phyloP scores from a whole-genome alignment of 2,113 vertebrate species.

The Periophthalmus modestus region DNA sequence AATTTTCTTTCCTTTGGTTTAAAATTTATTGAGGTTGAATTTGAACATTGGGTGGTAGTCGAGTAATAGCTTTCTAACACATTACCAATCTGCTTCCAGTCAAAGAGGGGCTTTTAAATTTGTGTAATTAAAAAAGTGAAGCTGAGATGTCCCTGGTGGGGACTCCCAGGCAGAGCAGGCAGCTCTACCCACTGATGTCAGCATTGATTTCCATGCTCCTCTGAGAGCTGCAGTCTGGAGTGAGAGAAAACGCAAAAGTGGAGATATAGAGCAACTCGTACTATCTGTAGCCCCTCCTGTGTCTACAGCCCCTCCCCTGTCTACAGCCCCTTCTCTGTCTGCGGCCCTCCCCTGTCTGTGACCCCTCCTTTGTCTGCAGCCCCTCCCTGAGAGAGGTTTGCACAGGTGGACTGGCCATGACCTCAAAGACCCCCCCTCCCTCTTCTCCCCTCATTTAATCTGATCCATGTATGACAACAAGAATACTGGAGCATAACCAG shows the following conservation, averaged over 20 bases:
- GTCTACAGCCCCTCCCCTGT: too few species aligned
- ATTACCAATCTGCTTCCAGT: conserved; percentile 60
- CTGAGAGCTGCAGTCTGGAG: conserved; percentile 64
- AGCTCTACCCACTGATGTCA: conserved; percentile 50
- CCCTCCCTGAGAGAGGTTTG: conserved; percentile 41
- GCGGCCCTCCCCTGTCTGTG: too few species aligned
- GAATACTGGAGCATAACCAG: neutral
- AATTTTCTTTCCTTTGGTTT: conserved; percentile 54
- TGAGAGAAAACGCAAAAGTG: conserved; percentile 72
- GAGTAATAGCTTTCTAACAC: conserved; percentile 51
- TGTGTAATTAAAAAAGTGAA: conserved; percentile 59
- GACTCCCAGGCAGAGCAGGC: conserved; percentile 30
- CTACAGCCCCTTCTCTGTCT: too few species aligned
- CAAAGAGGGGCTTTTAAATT: conserved; percentile 56
- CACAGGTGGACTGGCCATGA: conserved; percentile 49
- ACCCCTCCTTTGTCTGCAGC: too few species aligned
- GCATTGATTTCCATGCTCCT: conserved; percentile 68
- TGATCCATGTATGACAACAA: conserved; percentile 39
- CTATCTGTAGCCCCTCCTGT: conserved; percentile 47
- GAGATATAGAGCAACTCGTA: conserved; percentile 63
- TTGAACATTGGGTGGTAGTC: conserved; percentile 50
- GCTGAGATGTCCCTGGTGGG: conserved; percentile 40
- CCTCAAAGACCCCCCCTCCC: conserved; percentile 49
- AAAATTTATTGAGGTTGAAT: conserved; percentile 54
- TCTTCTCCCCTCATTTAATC: conserved; percentile 26